Evolutionary conservation across 2,888 invertebrate genomes (phyloP).

Genomic region (Meteorus cinctellus): DNA sequence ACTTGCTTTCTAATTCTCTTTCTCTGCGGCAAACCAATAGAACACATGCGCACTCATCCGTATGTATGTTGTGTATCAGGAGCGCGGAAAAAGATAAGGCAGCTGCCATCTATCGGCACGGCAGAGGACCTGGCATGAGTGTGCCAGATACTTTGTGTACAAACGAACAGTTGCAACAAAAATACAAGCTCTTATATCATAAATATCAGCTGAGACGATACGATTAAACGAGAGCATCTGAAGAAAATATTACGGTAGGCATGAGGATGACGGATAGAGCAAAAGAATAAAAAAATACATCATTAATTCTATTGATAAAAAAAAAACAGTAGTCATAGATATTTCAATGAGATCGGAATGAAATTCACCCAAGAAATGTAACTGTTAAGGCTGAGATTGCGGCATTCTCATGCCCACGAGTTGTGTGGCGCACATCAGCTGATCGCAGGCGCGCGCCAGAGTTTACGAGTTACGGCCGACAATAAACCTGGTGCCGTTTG

Average conservation of each 20-base stretch:
- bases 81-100: constrained; percentile 67
- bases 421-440: constrained; percentile 73
- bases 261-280: background rate
- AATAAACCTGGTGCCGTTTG: constrained; percentile 70
- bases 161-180: background rate
- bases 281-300: background rate
- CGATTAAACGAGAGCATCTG: background rate
- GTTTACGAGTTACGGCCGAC: constrained; percentile 74
- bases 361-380: constrained; percentile 21
- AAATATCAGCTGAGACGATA: background rate
- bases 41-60: constrained; percentile 24
- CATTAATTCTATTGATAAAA: background rate
- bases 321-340: background rate
- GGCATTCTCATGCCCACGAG: constrained; percentile 56
- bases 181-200: background rate
- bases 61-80: constrained; percentile 34
- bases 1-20: constrained; percentile 9
- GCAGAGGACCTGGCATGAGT: constrained; percentile 58
- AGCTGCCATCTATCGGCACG: constrained; percentile 72
- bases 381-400: constrained; percentile 54
- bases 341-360: constrained; percentile 11
- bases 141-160: constrained; percentile 51
- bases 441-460: constrained; percentile 72
- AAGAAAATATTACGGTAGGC: background rate
- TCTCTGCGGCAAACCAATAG: constrained; percentile 8